A percentile compares a stretch with the other conserved stretches of the same genome.
phyloP scores from a whole-genome alignment of 2,888 invertebrate genomes.

The Platerodrilus igneus region DNA sequence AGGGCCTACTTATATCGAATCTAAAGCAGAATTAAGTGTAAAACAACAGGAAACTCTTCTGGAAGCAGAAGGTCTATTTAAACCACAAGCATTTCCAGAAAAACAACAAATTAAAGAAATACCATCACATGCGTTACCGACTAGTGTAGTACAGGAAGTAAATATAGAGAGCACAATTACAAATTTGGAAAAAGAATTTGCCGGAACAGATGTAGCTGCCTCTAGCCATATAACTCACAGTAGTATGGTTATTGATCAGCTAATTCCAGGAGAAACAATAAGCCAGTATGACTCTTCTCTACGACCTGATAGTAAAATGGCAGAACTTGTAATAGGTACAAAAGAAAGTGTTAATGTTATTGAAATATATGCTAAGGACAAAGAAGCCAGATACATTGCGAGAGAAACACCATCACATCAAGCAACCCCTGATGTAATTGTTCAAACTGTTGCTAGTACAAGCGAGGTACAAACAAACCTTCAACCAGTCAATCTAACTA shows the following conservation, averaged over 20 bases:
- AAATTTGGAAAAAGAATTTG: slow-evolving; percentile 27
- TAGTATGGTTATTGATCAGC: slow-evolving; percentile 47
- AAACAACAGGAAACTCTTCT: slow-evolving; percentile 58
- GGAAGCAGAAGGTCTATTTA: slow-evolving; percentile 61
- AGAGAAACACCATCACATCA: slow-evolving; percentile 42
- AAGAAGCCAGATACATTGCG: slow-evolving; percentile 48
- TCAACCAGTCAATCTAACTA: slow-evolving; percentile 35
- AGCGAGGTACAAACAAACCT: slow-evolving; percentile 50
- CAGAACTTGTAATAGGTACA: slow-evolving; percentile 32
- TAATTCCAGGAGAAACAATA: slow-evolving; percentile 54
- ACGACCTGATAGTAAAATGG: slow-evolving; percentile 45
- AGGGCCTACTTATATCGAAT: slow-evolving; percentile 51
- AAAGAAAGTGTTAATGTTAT: slow-evolving; percentile 49
- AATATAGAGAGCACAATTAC: slow-evolving; percentile 47
- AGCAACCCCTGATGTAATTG: slow-evolving; percentile 48
- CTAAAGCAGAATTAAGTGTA: slow-evolving; percentile 59
- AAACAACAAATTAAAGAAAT: slow-evolving; percentile 51
- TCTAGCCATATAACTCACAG: slow-evolving; percentile 45
- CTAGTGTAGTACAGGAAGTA: slow-evolving; percentile 50
- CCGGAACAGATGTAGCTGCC: slow-evolving; percentile 44
- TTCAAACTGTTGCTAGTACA: slow-evolving; percentile 50
- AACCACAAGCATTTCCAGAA: slow-evolving; percentile 51
- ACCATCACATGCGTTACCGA: slow-evolving; percentile 51
- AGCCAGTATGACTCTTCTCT: slow-evolving; percentile 44
- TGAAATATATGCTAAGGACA: slow-evolving; percentile 50